Base-by-base conservation (phyloP, 64 coral and sea anemone genomes). In the Acropora tenuis region DNA sequence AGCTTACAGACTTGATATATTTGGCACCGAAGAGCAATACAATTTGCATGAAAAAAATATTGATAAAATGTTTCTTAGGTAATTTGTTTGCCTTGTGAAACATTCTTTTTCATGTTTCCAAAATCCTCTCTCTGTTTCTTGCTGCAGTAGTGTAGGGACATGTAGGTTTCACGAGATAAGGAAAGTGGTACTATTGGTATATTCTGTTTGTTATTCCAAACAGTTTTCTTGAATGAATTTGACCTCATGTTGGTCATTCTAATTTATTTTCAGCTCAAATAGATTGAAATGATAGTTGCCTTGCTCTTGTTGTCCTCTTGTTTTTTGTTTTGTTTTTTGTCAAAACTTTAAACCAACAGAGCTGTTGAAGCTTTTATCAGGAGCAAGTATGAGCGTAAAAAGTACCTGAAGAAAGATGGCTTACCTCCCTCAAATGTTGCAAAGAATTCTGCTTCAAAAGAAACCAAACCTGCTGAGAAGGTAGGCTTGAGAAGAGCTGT, bases 331-430 rank as follows among this genome's bases (percentile, higher is more conserved):
- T n/a, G n/a, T n/a, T 41, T 57, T 12, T 89, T 89, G 74, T 76
- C 47, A 43, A 80, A 3, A 48, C 11, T 84, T 89, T 48, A 16
- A 69, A 48, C 58, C 47, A 69, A 40, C 43, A 97, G 95, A 78
- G 92, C 95, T 40, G 80, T 87, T 50, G 95, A 97, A 66, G 47
- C 73, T 48, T 97, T 97, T 78, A 94, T 97, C 73, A 94, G 95
- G 49, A 91, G 80, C 55, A 97, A 97, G 83, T 97, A 97, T 91
- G 95, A 97, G 13, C 83, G 80, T 16, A 97, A 97, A 75, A 83
- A 97, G 7, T 97, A 94, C 74, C 83, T 94, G 19, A 97, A 97
- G 61, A 97, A 97, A 77, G 92, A 94, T 88, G 95, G 92, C 18
- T 65, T 77, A 8, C 95, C 95, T 77, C 88, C 92, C 44, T 90